phyloP scores from a whole-genome alignment of 2,888 invertebrate genomes.

The Chrysolina americana region DNA sequence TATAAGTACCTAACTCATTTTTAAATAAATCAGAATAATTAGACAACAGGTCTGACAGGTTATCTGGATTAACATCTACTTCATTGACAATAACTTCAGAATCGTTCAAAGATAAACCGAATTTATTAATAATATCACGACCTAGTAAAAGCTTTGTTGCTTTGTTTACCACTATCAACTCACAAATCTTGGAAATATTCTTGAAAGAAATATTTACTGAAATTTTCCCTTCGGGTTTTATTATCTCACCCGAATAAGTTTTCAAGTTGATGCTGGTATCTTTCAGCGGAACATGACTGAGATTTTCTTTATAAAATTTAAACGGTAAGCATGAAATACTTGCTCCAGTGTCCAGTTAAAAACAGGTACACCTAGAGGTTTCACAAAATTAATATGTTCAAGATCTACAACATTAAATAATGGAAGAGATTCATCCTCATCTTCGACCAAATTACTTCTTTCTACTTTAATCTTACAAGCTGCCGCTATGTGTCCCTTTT shows the following conservation, averaged over 20 bases:
- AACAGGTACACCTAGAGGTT: conserved; percentile 18
- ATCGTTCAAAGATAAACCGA: conserved; percentile 3
- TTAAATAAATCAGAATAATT: conserved; percentile 24
- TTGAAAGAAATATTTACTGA: conserved; percentile 1
- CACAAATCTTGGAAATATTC: conserved; percentile 5
- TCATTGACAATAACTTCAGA: too few relatives aligned
- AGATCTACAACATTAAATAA: conserved; percentile 22
- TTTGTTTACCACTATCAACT: conserved; percentile 10
- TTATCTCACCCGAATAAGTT: conserved; percentile 25
- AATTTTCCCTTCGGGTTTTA: conserved; percentile 22
- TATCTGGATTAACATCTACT: neutral
- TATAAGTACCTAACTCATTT: conserved; percentile 28
- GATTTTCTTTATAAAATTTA: conserved; percentile 9
- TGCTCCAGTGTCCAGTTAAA: conserved; percentile 33
- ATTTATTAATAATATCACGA: conserved; percentile 22
- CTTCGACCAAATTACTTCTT: conserved; percentile 25
- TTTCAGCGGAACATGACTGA: conserved; percentile 9
- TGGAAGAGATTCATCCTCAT: conserved; percentile 3
- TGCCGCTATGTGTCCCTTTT: conserved; percentile 27
- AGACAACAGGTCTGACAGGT: neutral
- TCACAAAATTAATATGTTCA: neutral
- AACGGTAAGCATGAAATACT: conserved; percentile 32
- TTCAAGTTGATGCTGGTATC: conserved; percentile 15
- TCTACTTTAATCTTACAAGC: conserved; percentile 16
- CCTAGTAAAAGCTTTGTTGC: conserved; percentile 22